Evolutionary conservation across 2,888 invertebrate genomes (phyloP).

Genomic region (Xestia ashworthii): DNA sequence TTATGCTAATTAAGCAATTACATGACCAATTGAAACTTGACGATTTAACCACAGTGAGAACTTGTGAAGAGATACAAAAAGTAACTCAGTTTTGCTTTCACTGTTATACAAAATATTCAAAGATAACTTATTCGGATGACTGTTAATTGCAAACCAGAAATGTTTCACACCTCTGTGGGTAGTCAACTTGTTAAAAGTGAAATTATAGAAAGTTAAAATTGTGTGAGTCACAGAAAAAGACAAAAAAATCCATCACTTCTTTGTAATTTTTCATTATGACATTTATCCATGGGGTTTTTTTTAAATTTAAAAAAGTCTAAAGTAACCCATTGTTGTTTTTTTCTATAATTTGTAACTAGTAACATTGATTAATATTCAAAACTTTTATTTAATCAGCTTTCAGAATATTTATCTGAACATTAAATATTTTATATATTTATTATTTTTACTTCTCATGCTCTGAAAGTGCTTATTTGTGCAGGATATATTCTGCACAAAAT

Average conservation of each 20-base stretch:
- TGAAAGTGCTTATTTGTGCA: no score
- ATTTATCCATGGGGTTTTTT: not conserved
- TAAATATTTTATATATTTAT: no score
- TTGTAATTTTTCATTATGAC: constrained; percentile 1
- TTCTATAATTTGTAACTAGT: not conserved
- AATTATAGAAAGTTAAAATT: constrained; percentile 20
- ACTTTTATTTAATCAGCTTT: not conserved
- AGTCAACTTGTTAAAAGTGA: constrained; percentile 11
- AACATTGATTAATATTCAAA: not conserved
- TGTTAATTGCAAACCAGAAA: constrained; percentile 14
- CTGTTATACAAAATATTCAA: no score
- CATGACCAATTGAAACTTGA: no score
- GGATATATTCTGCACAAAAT: no score
- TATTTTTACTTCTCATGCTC: no score
- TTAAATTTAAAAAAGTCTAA: not conserved
- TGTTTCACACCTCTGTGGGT: constrained; percentile 9
- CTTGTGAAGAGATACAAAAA: no score
- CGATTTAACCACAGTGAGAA: no score
- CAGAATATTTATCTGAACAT: no score
- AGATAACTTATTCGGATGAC: no score
- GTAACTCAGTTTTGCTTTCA: no score
- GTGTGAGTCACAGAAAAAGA: not conserved
- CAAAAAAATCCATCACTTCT: not conserved
- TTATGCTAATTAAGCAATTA: no score
- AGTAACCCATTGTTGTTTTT: not conserved